Base-by-base conservation (phyloP, 1,140 invertebrate species). In the Asobara japonica region DNA sequence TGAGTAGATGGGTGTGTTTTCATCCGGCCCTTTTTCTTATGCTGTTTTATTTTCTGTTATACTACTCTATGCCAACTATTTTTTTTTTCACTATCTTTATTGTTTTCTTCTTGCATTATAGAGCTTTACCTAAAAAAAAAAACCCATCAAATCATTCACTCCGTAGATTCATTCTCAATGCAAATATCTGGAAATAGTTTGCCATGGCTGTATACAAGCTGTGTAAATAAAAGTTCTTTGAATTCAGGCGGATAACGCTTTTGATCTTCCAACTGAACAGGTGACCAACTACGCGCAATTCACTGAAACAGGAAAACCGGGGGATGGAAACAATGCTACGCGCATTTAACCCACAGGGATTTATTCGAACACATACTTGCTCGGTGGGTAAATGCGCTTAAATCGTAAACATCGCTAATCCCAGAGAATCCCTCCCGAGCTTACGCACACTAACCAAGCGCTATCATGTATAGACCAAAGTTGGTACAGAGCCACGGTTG, bases 361-460 rank as follows among this genome's bases (percentile, higher is more conserved):
- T 81, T 82, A 82, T 83, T 82, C 77, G 78, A 83, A 82, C 77
- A 80, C 79, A 82, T 81, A 83, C 80, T 83, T 82, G 70, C 74
- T 61, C 61, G 22, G 41, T 38, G 72, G 73, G 77, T 77, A 79
- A 80, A 82, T 81, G 78, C 79, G 80, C 81, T 82, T 83, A 82
- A 80, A 82, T 80, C 80, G 80, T 82, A 82, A 82, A 83, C 82
- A 82, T 78, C 70, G 73, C 78, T 83, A 82, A 83, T 83, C 78
- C 80, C 66, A 65, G 76, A 75, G 72, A 79, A 80, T 80, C 79
- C 74, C 78, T 71, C 70, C 51, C 74, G 45, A 76, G 79, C 77
- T 77, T 77, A 77, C 73, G 74, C 75, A 71, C 74, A 56, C 74
- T 41, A 65, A 45, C n/a, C 29, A 31, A 27, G 61, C 56, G 38